Base-by-base conservation (phyloP, 2,113 vertebrate genomes). In the Carettochelys insculpta region DNA sequence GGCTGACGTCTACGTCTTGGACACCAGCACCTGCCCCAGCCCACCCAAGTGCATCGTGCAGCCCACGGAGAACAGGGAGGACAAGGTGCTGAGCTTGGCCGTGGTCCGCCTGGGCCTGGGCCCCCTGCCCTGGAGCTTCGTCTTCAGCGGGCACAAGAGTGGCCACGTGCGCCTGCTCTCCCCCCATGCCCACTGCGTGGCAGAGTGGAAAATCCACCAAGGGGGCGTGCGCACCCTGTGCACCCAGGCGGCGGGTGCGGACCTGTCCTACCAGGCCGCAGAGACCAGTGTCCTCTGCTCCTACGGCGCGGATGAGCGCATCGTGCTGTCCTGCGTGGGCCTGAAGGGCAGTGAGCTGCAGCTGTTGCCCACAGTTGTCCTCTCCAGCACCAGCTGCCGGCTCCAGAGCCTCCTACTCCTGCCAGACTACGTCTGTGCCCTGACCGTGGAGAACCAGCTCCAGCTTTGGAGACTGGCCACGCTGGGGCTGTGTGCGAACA, bases 71-170 rank as follows among this genome's bases (percentile, higher is more conserved):
- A 31, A 95, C 47, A 1, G 65, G 43, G 56, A 95, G 1, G 97
- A 97, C 85, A 45, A 80, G 19, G 95, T 97, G 31, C 82, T 96
- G 50, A 97, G 97, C 54, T 92, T 98, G 85, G 96, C 96, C 73
- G 96, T 94, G 6, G 96, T 96, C 48, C 50, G 93, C 56, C 92
- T 96, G 77, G 65, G 89, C 25, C 76, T 95, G 52, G 88, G 87
- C 2, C 85, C 77, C 34, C 93, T 90, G 34, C 78, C 94, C 14
- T 78, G 87, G 48, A 96, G 95, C 65, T 85, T 97, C 9, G 56
- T 97, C 25, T 97, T 97, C 87, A 96, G 95, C 20, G 97, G 97
- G 17, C 96, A 96, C 68, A 83, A 84, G 68, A 97, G 95, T 3
- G 97, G 97, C 5, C 48, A 83, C 17, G 45, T 97, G 34, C 95